phyloP scores from a whole-genome alignment of 2,797 vertebrate genomes.

The Darevskia nairensis region DNA sequence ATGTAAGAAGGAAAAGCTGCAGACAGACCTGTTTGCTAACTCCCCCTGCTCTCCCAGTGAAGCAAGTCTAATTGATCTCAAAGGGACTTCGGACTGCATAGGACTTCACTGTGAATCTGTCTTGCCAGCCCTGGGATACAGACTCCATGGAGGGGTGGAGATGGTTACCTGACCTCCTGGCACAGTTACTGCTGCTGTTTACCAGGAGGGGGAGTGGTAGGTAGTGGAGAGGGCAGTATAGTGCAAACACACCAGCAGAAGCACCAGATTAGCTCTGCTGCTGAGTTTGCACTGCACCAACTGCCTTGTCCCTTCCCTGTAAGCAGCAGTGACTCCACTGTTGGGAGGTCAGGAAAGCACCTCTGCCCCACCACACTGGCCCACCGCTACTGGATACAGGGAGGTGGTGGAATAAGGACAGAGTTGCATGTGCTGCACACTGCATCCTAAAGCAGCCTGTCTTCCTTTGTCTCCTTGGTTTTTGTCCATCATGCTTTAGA shows the following conservation, averaged over 20 bases:
- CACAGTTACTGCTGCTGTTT: no score
- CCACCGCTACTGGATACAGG: no score
- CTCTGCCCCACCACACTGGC: no score
- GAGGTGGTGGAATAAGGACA: not conserved
- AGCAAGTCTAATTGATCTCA: not conserved
- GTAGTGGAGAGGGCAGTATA: no score
- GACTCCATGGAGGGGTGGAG: no score
- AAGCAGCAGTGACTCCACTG: no score
- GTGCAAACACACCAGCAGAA: no score
- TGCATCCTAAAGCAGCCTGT: not conserved
- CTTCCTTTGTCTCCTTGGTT: not conserved
- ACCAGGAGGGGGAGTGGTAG: no score
- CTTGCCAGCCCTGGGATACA: not conserved
- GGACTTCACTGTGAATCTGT: not conserved
- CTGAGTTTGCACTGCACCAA: no score
- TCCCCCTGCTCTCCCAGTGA: not conserved
- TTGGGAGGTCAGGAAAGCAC: not conserved
- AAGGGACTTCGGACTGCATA: not conserved
- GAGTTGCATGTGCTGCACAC: not conserved
- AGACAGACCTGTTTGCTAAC: not conserved
- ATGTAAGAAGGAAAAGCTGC: conserved; percentile 25
- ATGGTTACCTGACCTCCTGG: no score
- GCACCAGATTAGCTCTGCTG: no score
- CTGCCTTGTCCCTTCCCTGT: no score
- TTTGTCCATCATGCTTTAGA: not conserved